These are phyloP conservation scores for Pilophorus perplexus DNA, from an alignment of 2,888 invertebrate genomes.

Conservation along the genomic window DNA sequence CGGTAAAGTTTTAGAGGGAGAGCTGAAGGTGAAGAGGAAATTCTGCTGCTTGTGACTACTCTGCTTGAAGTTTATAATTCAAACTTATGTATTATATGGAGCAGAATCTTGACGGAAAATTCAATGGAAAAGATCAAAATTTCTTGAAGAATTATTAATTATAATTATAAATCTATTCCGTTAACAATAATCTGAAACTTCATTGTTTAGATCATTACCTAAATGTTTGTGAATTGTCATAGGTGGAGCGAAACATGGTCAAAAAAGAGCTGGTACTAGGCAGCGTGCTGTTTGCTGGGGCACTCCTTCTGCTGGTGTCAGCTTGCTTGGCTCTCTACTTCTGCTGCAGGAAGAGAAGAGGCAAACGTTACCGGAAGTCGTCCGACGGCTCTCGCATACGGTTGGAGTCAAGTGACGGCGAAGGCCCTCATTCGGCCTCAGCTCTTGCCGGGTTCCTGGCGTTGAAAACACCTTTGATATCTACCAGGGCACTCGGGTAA, in stretches of 20 bases:
- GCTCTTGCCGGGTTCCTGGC: conserved; percentile 67
- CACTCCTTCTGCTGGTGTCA: conserved; percentile 59
- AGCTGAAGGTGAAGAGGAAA: too few species aligned
- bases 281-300: conserved; percentile 63
- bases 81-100: too few species aligned
- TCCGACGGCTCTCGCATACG: conserved; percentile 29
- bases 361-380: conserved; percentile 32
- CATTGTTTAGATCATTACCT: neutral
- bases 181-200: neutral
- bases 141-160: too few species aligned
- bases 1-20: too few species aligned
- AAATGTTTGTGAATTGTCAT: too few species aligned
- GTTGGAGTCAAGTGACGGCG: conserved; percentile 29
- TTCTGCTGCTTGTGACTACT: too few species aligned
- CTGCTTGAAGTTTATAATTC: too few species aligned
- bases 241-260: conserved; percentile 57
- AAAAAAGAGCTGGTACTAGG: conserved; percentile 65
- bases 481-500: conserved; percentile 73
- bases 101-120: too few species aligned
- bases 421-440: conserved; percentile 34
- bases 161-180: neutral
- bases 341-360: conserved; percentile 53
- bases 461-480: conserved; percentile 70
- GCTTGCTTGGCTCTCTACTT: conserved; percentile 60
- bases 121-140: too few species aligned